Evolutionary conservation across 2,113 vertebrate genomes (phyloP), one percentile per base, ranked within the genome.

Genomic region (Pipa parva): DNA sequence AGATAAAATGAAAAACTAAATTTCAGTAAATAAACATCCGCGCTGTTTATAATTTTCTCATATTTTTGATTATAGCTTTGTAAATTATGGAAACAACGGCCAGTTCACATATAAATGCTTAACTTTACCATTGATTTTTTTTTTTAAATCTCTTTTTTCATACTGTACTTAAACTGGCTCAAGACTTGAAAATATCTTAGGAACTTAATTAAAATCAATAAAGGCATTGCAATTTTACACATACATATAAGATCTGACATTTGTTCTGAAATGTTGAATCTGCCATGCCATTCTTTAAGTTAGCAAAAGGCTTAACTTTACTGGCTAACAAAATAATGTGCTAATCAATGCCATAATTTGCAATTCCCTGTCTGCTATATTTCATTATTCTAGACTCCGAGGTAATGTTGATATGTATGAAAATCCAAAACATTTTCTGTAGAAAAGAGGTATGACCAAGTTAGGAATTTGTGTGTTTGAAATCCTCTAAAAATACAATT

Each of bases 151-250:
- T 42, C 39, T 5, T 18, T 42, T 2, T 17, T 42, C 39, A n/a
- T 42, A 5, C 12, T 42, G 17, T 42, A 42, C 39, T 42, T n/a
- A 42, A 42, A 42, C 29, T 6, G 10, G 29, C 29, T 28, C 17
- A 39, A 26, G 25, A n/a, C 20, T 22, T 56, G 52, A 28, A 42
- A 56, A 29, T 45, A 33, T 42, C 20, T 39, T 37, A 51, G 27
- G 36, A 56, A 56, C 51, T 42, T 65, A 31, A 65, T 65, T 65
- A 56, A 65, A 65, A 65, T 65, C 63, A 57, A 65, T 65, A 28
- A 42, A 46, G 36, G 42, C 33, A 65, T 56, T 45, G 20, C 10
- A 46, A 39, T 39, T 54, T 36, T 52, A 65, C 39, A 27, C 51
- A 64, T 27, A 57, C 28, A 65, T 21, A 55, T 42, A 64, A 63